These are phyloP conservation scores for Panurus biarmicus DNA, from an alignment of 2,113 vertebrate genomes.

Conservation along the genomic window DNA sequence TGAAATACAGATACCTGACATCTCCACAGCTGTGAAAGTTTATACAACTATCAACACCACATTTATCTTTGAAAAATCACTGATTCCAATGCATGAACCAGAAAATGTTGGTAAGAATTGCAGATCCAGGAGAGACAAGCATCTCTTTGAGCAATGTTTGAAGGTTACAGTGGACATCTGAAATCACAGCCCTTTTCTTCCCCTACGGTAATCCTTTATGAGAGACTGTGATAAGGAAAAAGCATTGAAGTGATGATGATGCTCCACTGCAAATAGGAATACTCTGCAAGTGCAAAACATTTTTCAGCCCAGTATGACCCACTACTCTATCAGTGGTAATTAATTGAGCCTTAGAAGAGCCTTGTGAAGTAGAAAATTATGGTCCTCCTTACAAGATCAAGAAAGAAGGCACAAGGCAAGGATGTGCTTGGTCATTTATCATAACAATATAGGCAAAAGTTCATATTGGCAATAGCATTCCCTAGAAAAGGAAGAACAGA, in stretches of 20 bases:
- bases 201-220: not conserved
- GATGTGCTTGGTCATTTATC: not conserved
- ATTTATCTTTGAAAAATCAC: not conserved
- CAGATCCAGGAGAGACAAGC: not conserved
- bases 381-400: not conserved
- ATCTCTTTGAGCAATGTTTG: not conserved
- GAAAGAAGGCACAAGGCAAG: not conserved
- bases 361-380: not conserved
- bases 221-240: not conserved
- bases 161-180: not conserved
- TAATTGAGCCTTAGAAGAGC: not conserved
- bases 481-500: not conserved
- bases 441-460: not conserved
- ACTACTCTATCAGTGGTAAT: not conserved
- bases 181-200: not conserved
- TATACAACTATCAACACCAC: not conserved
- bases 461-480: not conserved
- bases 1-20: not conserved
- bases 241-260: not conserved
- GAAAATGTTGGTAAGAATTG: not conserved
- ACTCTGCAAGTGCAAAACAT: not conserved
- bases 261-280: not conserved
- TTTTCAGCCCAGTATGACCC: not conserved
- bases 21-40: not conserved
- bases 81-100: not conserved